Evolutionary conservation across 2,113 vertebrate genomes (phyloP), one percentile per base, ranked within the genome.

Genomic region (Seriola rivoliana): DNA sequence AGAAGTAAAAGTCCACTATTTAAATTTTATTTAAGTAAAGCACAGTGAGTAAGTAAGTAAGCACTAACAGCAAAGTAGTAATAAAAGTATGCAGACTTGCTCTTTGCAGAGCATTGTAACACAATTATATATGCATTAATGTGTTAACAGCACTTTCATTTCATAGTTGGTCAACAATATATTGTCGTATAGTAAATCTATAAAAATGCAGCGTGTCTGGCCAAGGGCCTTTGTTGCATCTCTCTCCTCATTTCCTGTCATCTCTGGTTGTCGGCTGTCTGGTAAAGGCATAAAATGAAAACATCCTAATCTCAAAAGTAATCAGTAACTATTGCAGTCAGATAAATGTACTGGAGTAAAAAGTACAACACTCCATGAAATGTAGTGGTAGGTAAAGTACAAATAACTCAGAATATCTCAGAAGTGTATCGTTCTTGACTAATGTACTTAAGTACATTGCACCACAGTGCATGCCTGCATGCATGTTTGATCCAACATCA

Each of bases 401-500:
- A 38, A 68, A 69, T 50, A 23, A 16, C 3, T 10, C 54, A 40
- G n/a, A 48, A 23, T 23, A 38, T 16, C 17, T 14, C 14, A 52
- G n/a, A 21, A 10, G 2, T 36, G 42, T 52, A 21, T 14, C 46
- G 4, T 5, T 32, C 7, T 17, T 58, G 11, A 34, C 8, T 66
- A 23, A 75, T 52, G 34, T 29, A 23, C 44, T 38, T 17, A 23
- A 11, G 46, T 29, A 25, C 12, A 44, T 59, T 8, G 8, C 19
- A 54, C 4, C 13, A 8, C 32, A 52, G 32, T 40, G 17, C 14
- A 57, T 19, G 16, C 36, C 21, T 64, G 48, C 74, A 63, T 63
- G 44, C 60, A 16, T 65, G 71, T 85, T 80, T 87, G 71, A 80
- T 82, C 23, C 75, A 63, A 62, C 16, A 40, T 58, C 42, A 8